A percentile compares a stretch with the other conserved stretches of the same genome.
Conservation (phyloP, 2,113 vertebrate species). For the Tachysurus vachellii region DNA sequence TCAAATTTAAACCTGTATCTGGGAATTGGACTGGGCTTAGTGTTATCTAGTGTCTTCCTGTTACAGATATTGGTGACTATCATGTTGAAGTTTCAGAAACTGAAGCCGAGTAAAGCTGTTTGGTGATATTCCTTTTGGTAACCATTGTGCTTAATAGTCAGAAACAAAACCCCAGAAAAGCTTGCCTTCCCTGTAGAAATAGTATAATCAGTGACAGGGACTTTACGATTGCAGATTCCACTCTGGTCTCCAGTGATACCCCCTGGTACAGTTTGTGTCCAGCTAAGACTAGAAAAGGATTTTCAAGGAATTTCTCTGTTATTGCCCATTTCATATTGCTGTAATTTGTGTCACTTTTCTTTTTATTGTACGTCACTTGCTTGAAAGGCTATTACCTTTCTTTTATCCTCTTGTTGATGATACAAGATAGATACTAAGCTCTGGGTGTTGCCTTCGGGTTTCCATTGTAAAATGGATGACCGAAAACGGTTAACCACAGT, state of each 20-base stretch:
- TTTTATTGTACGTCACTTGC: background rate
- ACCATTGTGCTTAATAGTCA: no score
- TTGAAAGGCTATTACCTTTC: background rate
- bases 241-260: constrained; percentile 49
- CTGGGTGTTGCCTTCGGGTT: background rate
- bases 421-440: background rate
- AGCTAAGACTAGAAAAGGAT: no score
- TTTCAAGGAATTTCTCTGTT: no score
- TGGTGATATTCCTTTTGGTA: no score
- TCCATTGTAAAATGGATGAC: background rate
- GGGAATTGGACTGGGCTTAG: constrained; percentile 71
- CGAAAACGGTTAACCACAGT: background rate
- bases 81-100: no score
- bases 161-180: constrained; percentile 50
- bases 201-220: constrained; percentile 64
- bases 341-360: background rate
- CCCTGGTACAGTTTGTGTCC: no score
- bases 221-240: constrained; percentile 64
- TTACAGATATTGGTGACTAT: constrained; percentile 71
- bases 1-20: constrained; percentile 58
- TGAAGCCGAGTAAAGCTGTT: no score
- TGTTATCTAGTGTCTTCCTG: constrained; percentile 65
- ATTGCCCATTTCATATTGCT: background rate
- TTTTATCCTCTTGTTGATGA: background rate
- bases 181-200: constrained; percentile 54